These are phyloP conservation scores for Potamarius usumacintae DNA, from an alignment of 2,113 vertebrate species.

Conservation along the genomic window DNA sequence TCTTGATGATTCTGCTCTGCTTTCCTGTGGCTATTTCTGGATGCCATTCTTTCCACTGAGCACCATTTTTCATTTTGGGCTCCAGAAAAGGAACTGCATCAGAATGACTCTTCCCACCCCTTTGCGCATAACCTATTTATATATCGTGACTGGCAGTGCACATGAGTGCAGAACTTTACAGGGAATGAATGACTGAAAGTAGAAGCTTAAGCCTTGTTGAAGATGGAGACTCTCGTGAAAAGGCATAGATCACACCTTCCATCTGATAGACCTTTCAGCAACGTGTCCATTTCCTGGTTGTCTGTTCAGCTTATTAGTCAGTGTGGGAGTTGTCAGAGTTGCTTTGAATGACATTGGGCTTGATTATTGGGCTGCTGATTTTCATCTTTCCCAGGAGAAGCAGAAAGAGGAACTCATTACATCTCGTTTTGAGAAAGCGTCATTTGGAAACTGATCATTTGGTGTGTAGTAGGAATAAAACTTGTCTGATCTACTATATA, in stretches of 20 bases:
- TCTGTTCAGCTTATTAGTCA: constrained; percentile 24
- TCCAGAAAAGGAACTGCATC: constrained; percentile 36
- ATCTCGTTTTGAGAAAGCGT: not conserved
- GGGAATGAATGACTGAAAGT: not conserved
- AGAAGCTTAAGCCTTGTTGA: not conserved
- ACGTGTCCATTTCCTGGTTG: not conserved
- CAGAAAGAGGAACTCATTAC: not conserved
- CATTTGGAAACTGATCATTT: not conserved
- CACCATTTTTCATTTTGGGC: constrained; percentile 40
- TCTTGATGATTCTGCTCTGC: constrained; percentile 19
- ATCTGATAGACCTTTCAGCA: not conserved
- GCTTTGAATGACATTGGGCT: not conserved
- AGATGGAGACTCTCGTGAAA: not conserved
- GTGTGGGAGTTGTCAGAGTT: not conserved
- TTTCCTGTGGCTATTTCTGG: constrained; percentile 49
- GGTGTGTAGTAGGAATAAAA: not conserved
- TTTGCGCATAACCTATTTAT: constrained; percentile 30
- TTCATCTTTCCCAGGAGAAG: not conserved
- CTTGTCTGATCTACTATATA: not conserved
- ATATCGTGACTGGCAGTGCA: constrained; percentile 6
- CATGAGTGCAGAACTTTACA: not conserved
- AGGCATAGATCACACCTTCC: not conserved
- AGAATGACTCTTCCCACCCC: not conserved
- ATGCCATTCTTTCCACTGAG: constrained; percentile 42
- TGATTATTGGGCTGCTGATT: constrained; percentile 27